A percentile compares a stretch with the other conserved stretches of the same genome.
Conservation (phyloP, 2,797 vertebrate genomes). For the Myripristis jacobus region DNA sequence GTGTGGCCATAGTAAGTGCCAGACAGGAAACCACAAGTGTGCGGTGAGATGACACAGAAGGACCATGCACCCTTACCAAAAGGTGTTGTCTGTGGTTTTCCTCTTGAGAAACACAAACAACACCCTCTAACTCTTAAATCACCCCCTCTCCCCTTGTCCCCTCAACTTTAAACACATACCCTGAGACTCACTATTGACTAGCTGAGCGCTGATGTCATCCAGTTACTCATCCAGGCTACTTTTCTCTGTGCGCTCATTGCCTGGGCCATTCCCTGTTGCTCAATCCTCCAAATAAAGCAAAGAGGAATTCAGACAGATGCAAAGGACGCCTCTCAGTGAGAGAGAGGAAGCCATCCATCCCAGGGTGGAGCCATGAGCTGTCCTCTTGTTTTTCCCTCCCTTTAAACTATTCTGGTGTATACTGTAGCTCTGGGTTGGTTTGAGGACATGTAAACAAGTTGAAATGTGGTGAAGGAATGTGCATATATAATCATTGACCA, state of each 20-base stretch:
- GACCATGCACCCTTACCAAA: conserved; percentile 22
- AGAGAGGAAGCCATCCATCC: conserved; percentile 71
- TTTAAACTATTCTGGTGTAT: neutral
- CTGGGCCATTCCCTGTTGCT: conserved; percentile 59
- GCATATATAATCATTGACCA: neutral
- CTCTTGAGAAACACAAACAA: conserved; percentile 37
- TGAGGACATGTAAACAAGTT: neutral
- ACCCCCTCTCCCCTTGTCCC: conserved; percentile 23
- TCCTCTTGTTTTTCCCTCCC: conserved; percentile 41
- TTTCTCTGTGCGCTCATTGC: conserved; percentile 34
- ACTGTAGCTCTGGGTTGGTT: conserved; percentile 11
- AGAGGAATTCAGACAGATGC: conserved; percentile 18
- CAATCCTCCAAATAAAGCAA: conserved; percentile 50
- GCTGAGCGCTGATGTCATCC: conserved; percentile 51
- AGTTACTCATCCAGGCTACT: conserved; percentile 1
- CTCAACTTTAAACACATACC: conserved; percentile 24
- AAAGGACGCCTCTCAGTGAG: conserved; percentile 45
- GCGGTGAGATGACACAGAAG: conserved; percentile 32
- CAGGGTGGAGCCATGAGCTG: conserved; percentile 60
- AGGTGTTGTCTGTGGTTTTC: conserved; percentile 48
- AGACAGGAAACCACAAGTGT: conserved; percentile 62
- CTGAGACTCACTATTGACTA: conserved; percentile 20
- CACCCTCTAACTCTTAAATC: conserved; percentile 46
- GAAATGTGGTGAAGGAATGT: neutral
- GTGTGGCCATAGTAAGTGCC: conserved; percentile 29